These are phyloP conservation scores for Drosophila ambigua DNA, from an alignment of 1,140 invertebrate genomes.

Conservation along the genomic window DNA sequence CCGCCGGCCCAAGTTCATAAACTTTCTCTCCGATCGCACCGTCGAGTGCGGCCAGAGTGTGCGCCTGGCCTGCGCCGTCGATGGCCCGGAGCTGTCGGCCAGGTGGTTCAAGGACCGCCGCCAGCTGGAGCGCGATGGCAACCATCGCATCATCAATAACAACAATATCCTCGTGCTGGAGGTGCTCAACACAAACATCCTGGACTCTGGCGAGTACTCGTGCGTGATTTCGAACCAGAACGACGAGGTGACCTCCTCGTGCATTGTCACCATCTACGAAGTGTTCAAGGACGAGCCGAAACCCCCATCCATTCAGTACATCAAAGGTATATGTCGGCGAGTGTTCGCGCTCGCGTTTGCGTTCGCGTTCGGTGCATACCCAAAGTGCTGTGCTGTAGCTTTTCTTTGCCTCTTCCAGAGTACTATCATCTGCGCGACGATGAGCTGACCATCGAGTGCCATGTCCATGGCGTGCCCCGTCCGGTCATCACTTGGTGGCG, in stretches of 20 bases:
- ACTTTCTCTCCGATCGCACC: slow-evolving; percentile 90
- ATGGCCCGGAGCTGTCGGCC: slow-evolving; percentile 91
- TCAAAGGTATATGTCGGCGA: slow-evolving; percentile 71
- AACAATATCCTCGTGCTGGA: slow-evolving; percentile 92
- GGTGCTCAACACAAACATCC: slow-evolving; percentile 87
- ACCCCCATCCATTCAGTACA: slow-evolving; percentile 80
- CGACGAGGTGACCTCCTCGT: slow-evolving; percentile 88
- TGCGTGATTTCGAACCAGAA: slow-evolving; percentile 90
- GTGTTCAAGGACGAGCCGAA: slow-evolving; percentile 83
- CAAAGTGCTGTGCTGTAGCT: slow-evolving; percentile 1
- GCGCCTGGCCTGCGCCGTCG: slow-evolving; percentile 92
- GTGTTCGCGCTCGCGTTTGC: too few species aligned
- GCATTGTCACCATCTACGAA: slow-evolving; percentile 84
- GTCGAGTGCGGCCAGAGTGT: slow-evolving; percentile 90
- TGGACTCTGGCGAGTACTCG: slow-evolving; percentile 90
- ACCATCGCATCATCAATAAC: slow-evolving; percentile 86
- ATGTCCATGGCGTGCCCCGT: slow-evolving; percentile 75
- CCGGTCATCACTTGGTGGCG: slow-evolving; percentile 77
- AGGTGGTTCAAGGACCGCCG: slow-evolving; percentile 93
- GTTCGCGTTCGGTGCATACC: background rate
- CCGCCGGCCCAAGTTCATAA: slow-evolving; percentile 84
- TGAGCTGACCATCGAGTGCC: slow-evolving; percentile 80
- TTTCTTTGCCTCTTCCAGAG: slow-evolving; percentile 62
- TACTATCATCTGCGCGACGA: slow-evolving; percentile 83
- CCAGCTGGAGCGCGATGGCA: slow-evolving; percentile 85